Base-by-base conservation (phyloP, 2,888 invertebrate species). In the Bombylius discolor region DNA sequence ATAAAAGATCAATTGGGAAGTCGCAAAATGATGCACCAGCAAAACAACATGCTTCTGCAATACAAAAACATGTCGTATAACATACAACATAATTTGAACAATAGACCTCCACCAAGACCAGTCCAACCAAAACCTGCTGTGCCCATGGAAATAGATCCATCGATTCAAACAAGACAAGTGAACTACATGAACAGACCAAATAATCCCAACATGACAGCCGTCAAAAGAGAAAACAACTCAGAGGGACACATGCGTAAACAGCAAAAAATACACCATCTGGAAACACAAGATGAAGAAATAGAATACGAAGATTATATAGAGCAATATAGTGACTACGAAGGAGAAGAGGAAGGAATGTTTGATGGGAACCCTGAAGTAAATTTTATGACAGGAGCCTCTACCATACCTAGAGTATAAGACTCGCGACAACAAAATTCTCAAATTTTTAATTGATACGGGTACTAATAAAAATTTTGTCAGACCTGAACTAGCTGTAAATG, bases 391-490 rank as follows among this genome's bases (percentile, higher is more conserved):
- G 33, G 31, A 31, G 51, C 51, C 33, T 51, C 33, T 51, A 32
- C 13, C 31, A n/a, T 36, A 45, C 49, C n/a, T 34, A 33, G 33
- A 31, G 23, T 23, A 23, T 23, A 23, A 23, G 23, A 23, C 23
- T 23, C 23, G 23, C 23, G 23, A 23, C 23, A 23, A 23, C 23
- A 23, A 23, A 23, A 23, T 23, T 23, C 23, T 54, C 7, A 63
- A 62, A 12, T 56, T 56, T 23, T 23, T 56, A 14, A 34, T 58
- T 9, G 47, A 58, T 47, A 58, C 56, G 8, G 39, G 58, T 3
- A 45, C 54, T 1, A 56, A 56, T n/a, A 58, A 55, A 46, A 58
- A 55, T 47, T 55, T 55, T 23, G 44, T 58, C 14, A 34, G 23
- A 36, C 8, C 14, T 4, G 47, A 53, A 34, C 48, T 51, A 14